Conservation (phyloP, 2,113 vertebrate genomes). For the Scomber japonicus region DNA sequence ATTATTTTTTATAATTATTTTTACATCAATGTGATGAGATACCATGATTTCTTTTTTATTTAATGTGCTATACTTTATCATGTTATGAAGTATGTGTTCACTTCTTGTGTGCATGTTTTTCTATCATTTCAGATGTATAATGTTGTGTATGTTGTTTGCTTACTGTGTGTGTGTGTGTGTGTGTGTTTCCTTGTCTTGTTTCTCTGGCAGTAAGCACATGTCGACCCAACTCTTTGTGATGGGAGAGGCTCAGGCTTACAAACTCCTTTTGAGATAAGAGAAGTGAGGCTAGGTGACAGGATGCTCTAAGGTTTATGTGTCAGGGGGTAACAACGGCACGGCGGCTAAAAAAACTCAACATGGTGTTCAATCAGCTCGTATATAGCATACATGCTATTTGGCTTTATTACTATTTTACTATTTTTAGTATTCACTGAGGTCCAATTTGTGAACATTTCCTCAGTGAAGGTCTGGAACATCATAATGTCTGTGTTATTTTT, state of each 20-base stretch:
- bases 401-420: background rate
- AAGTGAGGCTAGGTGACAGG: slow-evolving; percentile 1
- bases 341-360: slow-evolving; percentile 11
- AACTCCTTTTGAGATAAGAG: slow-evolving; percentile 4
- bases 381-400: background rate
- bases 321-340: background rate
- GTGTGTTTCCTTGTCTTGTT: slow-evolving; percentile 10
- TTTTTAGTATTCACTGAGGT: no score
- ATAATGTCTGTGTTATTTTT: no score
- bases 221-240: no score
- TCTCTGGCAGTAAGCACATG: background rate
- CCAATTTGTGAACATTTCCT: no score
- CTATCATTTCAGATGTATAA: no score
- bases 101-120: no score
- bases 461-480: no score
- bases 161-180: background rate
- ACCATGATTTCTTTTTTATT: background rate
- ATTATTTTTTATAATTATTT: no score
- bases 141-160: background rate
- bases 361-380: slow-evolving; percentile 8
- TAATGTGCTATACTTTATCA: background rate
- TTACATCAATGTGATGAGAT: no score
- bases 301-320: slow-evolving; percentile 1
- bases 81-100: no score
- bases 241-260: background rate